Evolutionary conservation across 2,113 vertebrate genomes (phyloP).

Genomic region (Dunckerocampus dactyliophorus): DNA sequence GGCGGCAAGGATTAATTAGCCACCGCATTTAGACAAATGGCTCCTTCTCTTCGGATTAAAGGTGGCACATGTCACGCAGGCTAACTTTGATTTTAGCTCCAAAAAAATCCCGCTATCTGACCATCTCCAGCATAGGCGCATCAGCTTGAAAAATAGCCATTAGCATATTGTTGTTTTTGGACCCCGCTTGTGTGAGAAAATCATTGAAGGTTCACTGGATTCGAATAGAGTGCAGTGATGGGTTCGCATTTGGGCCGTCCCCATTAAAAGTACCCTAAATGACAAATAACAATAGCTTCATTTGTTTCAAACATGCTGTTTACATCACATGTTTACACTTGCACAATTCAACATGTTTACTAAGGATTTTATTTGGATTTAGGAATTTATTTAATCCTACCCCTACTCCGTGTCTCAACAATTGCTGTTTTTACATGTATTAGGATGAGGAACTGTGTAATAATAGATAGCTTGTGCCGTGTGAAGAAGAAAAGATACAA

Average conservation of each 20-base stretch:
- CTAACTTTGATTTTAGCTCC: background rate
- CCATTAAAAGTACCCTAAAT: constrained; percentile 51
- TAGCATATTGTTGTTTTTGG: constrained; percentile 61
- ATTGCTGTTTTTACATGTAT: too few species aligned
- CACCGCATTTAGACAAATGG: constrained; percentile 48
- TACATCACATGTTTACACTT: too few species aligned
- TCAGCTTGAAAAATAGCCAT: background rate
- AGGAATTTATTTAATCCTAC: too few species aligned
- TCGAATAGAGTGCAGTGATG: constrained; percentile 4
- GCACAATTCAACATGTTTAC: too few species aligned
- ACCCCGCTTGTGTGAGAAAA: constrained; percentile 14
- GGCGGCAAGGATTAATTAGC: constrained; percentile 59
- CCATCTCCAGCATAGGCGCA: background rate
- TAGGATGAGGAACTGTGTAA: too few species aligned
- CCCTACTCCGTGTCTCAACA: too few species aligned
- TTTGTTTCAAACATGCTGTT: too few species aligned
- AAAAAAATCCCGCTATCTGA: background rate
- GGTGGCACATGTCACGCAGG: constrained; percentile 45
- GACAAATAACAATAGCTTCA: constrained; percentile 35
- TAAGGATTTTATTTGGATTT: too few species aligned
- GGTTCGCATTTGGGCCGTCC: constrained; percentile 24
- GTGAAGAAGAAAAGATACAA: too few species aligned
- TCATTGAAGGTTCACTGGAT: constrained; percentile 9
- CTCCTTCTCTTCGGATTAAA: constrained; percentile 60
- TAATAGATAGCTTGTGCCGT: too few species aligned